Conservation (phyloP, 2,797 vertebrate genomes). For the Poliocrania exsul region DNA sequence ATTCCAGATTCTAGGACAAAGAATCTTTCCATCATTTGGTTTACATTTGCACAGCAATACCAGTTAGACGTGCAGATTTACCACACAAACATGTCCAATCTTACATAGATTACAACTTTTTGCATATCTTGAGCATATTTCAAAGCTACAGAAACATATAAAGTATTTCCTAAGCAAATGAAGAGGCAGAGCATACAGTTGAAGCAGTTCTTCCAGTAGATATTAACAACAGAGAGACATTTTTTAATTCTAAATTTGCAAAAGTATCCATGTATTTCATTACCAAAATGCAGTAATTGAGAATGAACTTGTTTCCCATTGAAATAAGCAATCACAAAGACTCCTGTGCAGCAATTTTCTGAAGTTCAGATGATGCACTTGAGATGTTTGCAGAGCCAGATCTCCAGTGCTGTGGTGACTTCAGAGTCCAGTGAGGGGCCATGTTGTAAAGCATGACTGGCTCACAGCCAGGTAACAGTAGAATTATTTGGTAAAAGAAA, state of each 20-base stretch:
- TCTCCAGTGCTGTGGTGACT: neutral
- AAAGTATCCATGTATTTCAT: conserved; percentile 5
- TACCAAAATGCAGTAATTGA: conserved; percentile 3
- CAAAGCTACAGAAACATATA: conserved; percentile 17
- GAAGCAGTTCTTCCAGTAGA: conserved; percentile 48
- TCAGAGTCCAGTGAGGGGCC: neutral
- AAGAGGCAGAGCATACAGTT: conserved; percentile 8
- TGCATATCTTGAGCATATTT: conserved; percentile 49
- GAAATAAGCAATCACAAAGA: neutral
- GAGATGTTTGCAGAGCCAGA: neutral
- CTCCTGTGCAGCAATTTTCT: neutral
- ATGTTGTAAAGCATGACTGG: neutral
- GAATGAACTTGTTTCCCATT: conserved; percentile 23
- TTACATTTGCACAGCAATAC: conserved; percentile 41
- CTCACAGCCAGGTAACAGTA: neutral
- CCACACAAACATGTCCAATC: conserved; percentile 25
- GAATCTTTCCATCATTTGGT: conserved; percentile 19
- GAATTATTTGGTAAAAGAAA: neutral
- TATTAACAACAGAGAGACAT: neutral
- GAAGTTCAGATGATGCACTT: neutral
- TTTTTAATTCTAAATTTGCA: conserved; percentile 28
- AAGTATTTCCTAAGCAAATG: conserved; percentile 51
- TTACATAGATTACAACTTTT: conserved; percentile 39
- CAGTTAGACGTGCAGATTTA: conserved; percentile 35
- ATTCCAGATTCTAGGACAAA: conserved; percentile 38